Base-by-base conservation (phyloP, 2,888 invertebrate species). In the Muscina levida region DNA sequence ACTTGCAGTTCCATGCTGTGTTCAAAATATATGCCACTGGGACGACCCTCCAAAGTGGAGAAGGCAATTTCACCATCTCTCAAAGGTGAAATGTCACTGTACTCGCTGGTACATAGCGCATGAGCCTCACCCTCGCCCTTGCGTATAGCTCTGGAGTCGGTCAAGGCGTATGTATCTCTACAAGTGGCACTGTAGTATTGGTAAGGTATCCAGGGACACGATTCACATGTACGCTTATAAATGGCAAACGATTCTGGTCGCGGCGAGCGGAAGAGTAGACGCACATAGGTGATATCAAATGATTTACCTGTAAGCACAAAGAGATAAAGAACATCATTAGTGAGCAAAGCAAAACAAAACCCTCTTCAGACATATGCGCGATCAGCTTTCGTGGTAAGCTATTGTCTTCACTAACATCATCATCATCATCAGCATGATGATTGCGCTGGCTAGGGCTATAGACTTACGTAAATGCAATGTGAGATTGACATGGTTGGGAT, bases 51-150 rank as follows among this genome's bases (percentile, higher is more conserved):
- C 1, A 98, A 92, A 0, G 98, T 98, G 11, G 97, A 96, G 91
- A 98, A 99, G 8, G 97, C 96, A 5, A 98, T 97, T 87, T 97
- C 97, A 17, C 98, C 99, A 15, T 97, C 98, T 1, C 96, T 95
- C 79, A 99, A 91, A 0, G 99, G 99, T 0, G 98, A 97, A 84
- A 99, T 98, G 87, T 99, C 99, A 3, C 98, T 98, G 91, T 97
- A 99, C 88, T 98, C 98, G 82, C 97, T 96, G n/a, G 97, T 98
- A 89, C 99, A 99, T n/a, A 99, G 93, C 0, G 99, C 97, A 79
- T 96, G 93, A 0, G 97, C 97, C 90, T 99, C 98, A 56, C 94
- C 93, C 31, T 95, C 95, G 0, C 95, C 95, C 2, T 94, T 92
- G 71, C 95, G 93, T 0, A 94, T 93, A 10, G 93, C 92, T 59